Evolutionary conservation across 2,113 vertebrate species (phyloP).

Genomic region (Gnathonemus longibarbis): DNA sequence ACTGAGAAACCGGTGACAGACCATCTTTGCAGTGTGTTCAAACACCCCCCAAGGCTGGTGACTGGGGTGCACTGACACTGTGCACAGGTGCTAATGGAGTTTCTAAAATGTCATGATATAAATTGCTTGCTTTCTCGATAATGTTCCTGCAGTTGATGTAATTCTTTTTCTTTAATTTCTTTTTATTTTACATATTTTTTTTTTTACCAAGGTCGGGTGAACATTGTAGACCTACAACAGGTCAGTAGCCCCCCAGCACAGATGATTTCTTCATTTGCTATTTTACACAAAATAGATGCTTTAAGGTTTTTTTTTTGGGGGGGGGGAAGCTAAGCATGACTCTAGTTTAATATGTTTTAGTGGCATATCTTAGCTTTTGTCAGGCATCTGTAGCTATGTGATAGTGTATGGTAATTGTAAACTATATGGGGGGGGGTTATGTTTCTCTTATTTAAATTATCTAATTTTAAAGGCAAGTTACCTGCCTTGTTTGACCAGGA

Average conservation of each 20-base stretch:
- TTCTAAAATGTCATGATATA: not conserved
- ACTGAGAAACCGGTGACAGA: not conserved
- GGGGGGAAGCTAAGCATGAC: not conserved
- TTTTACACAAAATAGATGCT: not conserved
- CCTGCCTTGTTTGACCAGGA: not conserved
- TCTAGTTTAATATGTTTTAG: not conserved
- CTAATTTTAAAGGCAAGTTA: not conserved
- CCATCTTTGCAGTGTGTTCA: not conserved
- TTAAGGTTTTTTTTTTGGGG: not conserved
- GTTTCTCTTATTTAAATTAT: not conserved
- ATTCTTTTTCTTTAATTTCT: not conserved
- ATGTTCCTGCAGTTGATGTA: not conserved
- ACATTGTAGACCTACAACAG: conserved; percentile 93
- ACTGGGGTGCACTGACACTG: not conserved
- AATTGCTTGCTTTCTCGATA: not conserved
- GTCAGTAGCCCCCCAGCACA: conserved; percentile 50
- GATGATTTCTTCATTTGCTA: not conserved
- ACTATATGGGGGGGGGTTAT: not conserved
- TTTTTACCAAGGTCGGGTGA: conserved; percentile 77
- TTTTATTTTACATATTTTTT: conserved; percentile 5
- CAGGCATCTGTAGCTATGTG: not conserved
- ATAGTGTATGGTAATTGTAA: not conserved
- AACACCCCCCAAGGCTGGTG: not conserved
- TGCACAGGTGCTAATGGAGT: not conserved
- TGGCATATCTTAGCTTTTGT: not conserved